These are phyloP conservation scores for Leistus spinibarbis DNA, from an alignment of 2,888 invertebrate genomes.

Conservation along the genomic window DNA sequence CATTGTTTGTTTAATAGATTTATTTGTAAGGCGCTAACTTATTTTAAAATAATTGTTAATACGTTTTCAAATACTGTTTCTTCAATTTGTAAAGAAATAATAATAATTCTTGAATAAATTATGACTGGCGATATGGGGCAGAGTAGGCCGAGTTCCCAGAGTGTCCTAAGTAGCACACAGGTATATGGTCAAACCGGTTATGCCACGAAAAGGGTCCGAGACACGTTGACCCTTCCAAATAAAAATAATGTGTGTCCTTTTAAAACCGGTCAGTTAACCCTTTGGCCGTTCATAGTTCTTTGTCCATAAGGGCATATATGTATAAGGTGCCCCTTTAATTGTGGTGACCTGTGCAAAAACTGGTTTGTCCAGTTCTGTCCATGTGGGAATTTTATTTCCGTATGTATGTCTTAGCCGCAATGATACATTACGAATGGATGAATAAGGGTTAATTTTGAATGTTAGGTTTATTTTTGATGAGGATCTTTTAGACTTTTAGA, in stretches of 20 bases:
- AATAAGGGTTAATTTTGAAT: slow-evolving; percentile 5
- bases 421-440: background rate
- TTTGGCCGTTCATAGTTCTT: slow-evolving; percentile 12
- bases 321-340: background rate
- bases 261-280: slow-evolving; percentile 40
- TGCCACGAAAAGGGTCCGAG: slow-evolving; percentile 22
- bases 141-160: slow-evolving; percentile 15
- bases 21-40: too few relatives aligned
- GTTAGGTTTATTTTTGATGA: slow-evolving; percentile 29
- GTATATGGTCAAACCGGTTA: slow-evolving; percentile 40
- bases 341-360: slow-evolving; percentile 35
- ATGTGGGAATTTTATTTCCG: slow-evolving; percentile 29
- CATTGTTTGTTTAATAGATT: background rate
- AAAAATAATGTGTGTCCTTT: slow-evolving; percentile 35
- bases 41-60: too few relatives aligned
- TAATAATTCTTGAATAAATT: too few relatives aligned
- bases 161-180: slow-evolving; percentile 9
- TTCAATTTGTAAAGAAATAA: too few relatives aligned
- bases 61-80: too few relatives aligned
- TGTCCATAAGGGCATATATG: slow-evolving; percentile 7
- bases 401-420: background rate
- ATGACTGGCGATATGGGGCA: too few relatives aligned
- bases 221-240: slow-evolving; percentile 36
- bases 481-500: slow-evolving; percentile 10
- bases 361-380: slow-evolving; percentile 37